phyloP scores from a whole-genome alignment of 2,113 vertebrate species.

The Rhagologus leucostigma region DNA sequence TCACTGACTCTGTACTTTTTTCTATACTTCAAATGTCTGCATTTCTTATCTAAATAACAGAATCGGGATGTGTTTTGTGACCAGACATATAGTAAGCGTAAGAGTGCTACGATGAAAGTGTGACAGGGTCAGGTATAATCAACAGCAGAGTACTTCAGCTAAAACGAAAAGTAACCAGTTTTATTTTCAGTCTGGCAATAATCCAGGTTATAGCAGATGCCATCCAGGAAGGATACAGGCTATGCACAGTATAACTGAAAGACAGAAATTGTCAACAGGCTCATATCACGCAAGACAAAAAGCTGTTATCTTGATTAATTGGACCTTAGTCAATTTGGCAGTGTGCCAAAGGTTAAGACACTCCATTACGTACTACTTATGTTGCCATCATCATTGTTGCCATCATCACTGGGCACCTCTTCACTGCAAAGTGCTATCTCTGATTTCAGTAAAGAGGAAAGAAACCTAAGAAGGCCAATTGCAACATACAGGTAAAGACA shows the following conservation, averaged over 20 bases:
- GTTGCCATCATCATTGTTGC: background rate
- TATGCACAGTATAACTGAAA: background rate
- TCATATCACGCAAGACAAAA: background rate
- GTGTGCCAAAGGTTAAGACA: background rate
- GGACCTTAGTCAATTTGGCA: background rate
- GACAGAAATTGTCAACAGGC: background rate
- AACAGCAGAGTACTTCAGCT: background rate
- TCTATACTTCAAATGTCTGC: background rate
- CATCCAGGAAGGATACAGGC: background rate
- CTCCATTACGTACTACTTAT: background rate
- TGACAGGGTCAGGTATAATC: background rate
- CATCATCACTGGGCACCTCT: background rate
- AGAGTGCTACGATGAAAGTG: background rate
- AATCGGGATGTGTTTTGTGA: background rate
- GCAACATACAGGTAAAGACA: background rate
- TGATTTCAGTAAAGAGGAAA: background rate
- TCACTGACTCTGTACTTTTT: background rate
- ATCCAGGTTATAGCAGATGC: constrained; percentile 18
- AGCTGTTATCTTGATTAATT: background rate
- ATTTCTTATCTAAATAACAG: background rate
- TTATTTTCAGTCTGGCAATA: background rate
- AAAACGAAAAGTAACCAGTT: background rate
- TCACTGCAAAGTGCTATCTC: background rate
- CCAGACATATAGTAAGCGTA: background rate
- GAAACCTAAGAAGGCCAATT: background rate